A percentile compares a stretch with the other conserved stretches of the same genome.
Evolutionary conservation across 2,888 invertebrate species (phyloP).

Genomic region (Tillus elongatus): DNA sequence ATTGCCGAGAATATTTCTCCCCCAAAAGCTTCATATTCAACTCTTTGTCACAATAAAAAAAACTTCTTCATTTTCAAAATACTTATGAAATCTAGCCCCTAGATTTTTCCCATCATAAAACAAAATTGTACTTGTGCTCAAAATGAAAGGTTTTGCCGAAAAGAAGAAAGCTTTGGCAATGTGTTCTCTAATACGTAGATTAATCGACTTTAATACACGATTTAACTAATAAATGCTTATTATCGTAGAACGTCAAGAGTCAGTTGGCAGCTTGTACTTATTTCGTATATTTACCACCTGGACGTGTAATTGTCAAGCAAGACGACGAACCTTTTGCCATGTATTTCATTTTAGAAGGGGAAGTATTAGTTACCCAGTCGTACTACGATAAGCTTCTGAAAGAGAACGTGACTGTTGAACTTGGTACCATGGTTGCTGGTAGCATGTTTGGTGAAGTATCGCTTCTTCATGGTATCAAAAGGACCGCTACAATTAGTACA

Average conservation of each 20-base stretch:
- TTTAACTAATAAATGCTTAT: too few relatives aligned
- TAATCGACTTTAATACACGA: too few relatives aligned
- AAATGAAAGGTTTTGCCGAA: too few relatives aligned
- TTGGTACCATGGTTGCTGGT: slow-evolving; percentile 48
- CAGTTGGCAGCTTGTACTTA: slow-evolving; percentile 52
- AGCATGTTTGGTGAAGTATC: slow-evolving; percentile 62
- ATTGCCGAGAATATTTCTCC: too few relatives aligned
- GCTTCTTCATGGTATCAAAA: slow-evolving; percentile 50
- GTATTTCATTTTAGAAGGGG: slow-evolving; percentile 57
- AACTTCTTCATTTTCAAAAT: too few relatives aligned
- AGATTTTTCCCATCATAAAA: too few relatives aligned
- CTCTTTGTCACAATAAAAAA: too few relatives aligned
- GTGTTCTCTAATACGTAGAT: too few relatives aligned
- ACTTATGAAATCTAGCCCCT: too few relatives aligned
- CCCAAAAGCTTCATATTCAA: too few relatives aligned
- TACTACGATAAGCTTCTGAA: slow-evolving; percentile 46
- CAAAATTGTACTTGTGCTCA: too few relatives aligned
- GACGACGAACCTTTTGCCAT: slow-evolving; percentile 50
- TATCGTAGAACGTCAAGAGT: slow-evolving; percentile 50
- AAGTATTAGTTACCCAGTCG: slow-evolving; percentile 45
- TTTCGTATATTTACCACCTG: slow-evolving; percentile 52
- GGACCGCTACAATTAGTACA: slow-evolving; percentile 51
- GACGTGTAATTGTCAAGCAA: slow-evolving; percentile 52
- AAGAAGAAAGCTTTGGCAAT: too few relatives aligned
- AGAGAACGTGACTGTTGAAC: slow-evolving; percentile 42